phyloP scores from a whole-genome alignment of 2,797 vertebrate genomes.

The Clarias fuscus region DNA sequence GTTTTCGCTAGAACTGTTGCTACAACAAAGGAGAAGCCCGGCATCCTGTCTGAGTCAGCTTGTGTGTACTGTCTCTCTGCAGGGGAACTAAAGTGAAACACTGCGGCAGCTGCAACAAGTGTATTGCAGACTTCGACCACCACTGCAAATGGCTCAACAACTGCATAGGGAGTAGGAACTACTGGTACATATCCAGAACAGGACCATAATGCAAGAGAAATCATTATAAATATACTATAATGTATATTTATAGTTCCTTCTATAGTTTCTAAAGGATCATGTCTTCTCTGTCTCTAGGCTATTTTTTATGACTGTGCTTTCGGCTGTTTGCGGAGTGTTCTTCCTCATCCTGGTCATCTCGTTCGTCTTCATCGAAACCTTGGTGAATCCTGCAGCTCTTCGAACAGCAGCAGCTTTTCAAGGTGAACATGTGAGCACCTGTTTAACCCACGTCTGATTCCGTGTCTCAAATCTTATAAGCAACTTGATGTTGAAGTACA shows the following conservation, averaged over 20 bases:
- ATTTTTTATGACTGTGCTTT: constrained; percentile 75
- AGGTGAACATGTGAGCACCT: constrained; percentile 58
- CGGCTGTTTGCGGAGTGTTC: constrained; percentile 66
- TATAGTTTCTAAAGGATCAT: not conserved
- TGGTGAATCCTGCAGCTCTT: constrained; percentile 68
- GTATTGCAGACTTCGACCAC: constrained; percentile 77
- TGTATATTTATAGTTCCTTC: too few relatives aligned
- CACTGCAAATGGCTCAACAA: constrained; percentile 82
- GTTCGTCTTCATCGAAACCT: constrained; percentile 76
- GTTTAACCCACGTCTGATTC: not conserved
- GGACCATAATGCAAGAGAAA: not conserved
- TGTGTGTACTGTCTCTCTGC: constrained; percentile 26
- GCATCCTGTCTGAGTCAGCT: constrained; percentile 23
- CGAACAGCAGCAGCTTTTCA: constrained; percentile 70
- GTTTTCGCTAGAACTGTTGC: constrained; percentile 1
- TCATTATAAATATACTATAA: too few relatives aligned
- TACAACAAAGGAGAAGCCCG: constrained; percentile 15
- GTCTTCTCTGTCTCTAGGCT: constrained; percentile 64
- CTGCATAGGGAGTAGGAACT: constrained; percentile 79
- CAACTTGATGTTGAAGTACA: not conserved
- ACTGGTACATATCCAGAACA: constrained; percentile 66
- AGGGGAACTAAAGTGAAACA: constrained; percentile 79
- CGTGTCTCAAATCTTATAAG: not conserved
- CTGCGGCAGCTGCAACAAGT: constrained; percentile 78
- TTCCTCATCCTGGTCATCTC: constrained; percentile 66